Conservation (phyloP, 2,113 vertebrate species). For the Neotoma lepida region DNA sequence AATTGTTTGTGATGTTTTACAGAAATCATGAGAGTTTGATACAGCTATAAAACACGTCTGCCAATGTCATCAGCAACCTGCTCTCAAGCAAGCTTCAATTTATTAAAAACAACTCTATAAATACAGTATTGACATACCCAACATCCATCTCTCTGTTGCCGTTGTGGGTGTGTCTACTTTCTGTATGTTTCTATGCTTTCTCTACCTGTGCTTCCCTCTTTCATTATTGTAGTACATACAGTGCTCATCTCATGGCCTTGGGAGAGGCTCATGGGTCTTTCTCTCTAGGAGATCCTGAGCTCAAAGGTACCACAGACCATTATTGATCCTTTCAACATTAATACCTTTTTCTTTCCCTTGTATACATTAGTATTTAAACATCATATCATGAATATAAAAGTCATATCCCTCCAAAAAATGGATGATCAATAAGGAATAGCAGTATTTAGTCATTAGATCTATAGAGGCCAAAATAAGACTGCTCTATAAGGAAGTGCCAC, state of each 20-base stretch:
- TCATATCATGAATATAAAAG: not conserved
- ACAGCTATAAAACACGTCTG: not conserved
- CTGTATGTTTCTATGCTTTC: not conserved
- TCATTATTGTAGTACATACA: not conserved
- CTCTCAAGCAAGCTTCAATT: not conserved
- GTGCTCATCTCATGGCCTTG: not conserved
- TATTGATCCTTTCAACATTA: not conserved
- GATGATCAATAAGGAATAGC: not conserved
- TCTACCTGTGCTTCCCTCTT: fast-evolving
- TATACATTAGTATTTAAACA: not conserved
- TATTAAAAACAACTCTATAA: not conserved
- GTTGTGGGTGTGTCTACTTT: not conserved
- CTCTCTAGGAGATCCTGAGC: not conserved
- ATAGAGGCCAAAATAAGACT: not conserved
- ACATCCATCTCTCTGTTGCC: not conserved
- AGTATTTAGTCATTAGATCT: not conserved
- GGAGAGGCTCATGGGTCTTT: not conserved
- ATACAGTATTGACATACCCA: not conserved
- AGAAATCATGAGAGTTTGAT: not conserved
- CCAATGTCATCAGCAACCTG: not conserved
- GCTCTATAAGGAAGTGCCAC: not conserved
- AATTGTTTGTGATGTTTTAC: not conserved
- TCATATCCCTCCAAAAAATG: not conserved
- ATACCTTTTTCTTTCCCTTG: not conserved
- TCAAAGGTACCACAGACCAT: not conserved